Percentiles rank a stretch among this genome's conserved stretches.
phyloP scores from a whole-genome alignment of 53 echinoderm and acorn worm genomes.

The Paelopatides confundens region DNA sequence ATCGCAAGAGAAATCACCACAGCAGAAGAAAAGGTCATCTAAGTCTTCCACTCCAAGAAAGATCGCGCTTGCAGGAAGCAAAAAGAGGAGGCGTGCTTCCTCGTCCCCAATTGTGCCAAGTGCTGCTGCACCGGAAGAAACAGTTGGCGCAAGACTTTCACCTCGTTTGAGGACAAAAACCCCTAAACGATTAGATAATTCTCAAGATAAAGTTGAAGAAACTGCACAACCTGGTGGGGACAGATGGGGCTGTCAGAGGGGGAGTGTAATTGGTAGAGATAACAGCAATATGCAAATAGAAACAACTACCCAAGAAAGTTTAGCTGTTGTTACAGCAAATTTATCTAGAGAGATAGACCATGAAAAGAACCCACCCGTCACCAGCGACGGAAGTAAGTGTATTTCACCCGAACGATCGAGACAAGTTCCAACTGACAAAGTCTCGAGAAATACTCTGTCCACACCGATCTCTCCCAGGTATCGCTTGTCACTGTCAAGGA shows the following conservation, averaged over 20 bases:
- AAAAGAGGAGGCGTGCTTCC: not conserved
- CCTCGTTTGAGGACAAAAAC: slow-evolving; percentile 14
- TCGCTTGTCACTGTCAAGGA: slow-evolving; percentile 25
- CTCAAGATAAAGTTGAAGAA: not conserved
- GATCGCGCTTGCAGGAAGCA: not conserved
- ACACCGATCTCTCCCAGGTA: slow-evolving; percentile 12
- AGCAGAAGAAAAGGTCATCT: not conserved
- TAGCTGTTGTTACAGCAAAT: not conserved
- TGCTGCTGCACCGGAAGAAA: not conserved
- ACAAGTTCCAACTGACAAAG: not conserved
- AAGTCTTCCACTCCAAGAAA: not conserved
- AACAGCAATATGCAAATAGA: not conserved
- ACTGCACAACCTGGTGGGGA: not conserved
- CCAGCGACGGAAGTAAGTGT: not conserved
- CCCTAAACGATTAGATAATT: not conserved
- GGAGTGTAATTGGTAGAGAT: not conserved
- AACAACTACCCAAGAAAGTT: not conserved
- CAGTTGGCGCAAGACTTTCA: slow-evolving; percentile 11
- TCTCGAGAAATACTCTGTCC: not conserved
- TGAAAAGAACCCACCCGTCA: not conserved
- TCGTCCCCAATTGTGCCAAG: not conserved
- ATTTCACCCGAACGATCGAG: not conserved
- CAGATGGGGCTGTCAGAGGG: not conserved
- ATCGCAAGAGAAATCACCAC: not conserved
- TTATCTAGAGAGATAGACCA: not conserved